phyloP scores from a whole-genome alignment of 2,113 vertebrate species.

The Burhinus bistriatus region DNA sequence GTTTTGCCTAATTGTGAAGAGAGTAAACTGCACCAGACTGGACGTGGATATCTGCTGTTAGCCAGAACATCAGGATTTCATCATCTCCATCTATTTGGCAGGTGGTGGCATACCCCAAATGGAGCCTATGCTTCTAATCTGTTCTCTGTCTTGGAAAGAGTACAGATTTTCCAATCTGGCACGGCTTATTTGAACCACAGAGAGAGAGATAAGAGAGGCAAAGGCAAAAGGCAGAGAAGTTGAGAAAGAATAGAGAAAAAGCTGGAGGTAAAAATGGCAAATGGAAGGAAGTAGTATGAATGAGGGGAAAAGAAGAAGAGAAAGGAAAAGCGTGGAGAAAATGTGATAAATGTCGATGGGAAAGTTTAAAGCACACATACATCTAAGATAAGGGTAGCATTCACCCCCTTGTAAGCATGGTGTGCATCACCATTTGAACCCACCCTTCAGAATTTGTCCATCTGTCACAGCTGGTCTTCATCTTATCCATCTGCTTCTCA shows the following conservation, averaged over 20 bases:
- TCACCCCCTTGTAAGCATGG: background rate
- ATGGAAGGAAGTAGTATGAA: background rate
- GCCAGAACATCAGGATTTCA: background rate
- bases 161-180: background rate
- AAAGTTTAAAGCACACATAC: background rate
- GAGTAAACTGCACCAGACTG: background rate
- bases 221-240: background rate
- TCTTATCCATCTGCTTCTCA: background rate
- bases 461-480: slow-evolving; percentile 5
- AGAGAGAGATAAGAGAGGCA: background rate
- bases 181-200: background rate
- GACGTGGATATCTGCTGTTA: background rate
- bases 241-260: background rate
- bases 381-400: background rate
- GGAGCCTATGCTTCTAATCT: background rate
- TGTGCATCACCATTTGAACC: background rate
- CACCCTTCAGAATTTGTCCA: background rate
- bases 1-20: background rate
- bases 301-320: background rate
- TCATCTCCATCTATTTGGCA: background rate
- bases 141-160: background rate
- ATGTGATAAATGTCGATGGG: background rate
- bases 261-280: background rate
- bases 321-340: background rate
- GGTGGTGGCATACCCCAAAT: background rate